These are phyloP conservation scores for Xenentodon cancila DNA, from an alignment of 2,797 vertebrate species.

Conservation along the genomic window DNA sequence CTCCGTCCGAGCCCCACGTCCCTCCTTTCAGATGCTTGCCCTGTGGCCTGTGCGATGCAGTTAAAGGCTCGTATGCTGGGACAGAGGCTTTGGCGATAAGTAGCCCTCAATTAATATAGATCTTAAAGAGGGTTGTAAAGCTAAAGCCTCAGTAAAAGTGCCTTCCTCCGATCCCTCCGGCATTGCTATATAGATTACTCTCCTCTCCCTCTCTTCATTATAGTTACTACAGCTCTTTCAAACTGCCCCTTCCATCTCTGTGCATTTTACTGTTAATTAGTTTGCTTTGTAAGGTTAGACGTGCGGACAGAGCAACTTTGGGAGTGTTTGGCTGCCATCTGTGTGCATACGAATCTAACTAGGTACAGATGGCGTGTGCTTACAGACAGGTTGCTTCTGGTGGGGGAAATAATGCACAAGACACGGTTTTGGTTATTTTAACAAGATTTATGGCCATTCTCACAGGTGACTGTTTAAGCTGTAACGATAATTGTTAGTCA, in stretches of 20 bases:
- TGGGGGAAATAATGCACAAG: constrained; percentile 70
- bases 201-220: constrained; percentile 83
- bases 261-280: constrained; percentile 90
- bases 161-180: constrained; percentile 57
- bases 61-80: constrained; percentile 73
- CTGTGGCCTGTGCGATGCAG: constrained; percentile 68
- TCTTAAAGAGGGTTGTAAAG: constrained; percentile 82
- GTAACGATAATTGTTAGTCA: constrained; percentile 95
- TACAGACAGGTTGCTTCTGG: constrained; percentile 95
- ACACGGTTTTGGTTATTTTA: constrained; percentile 96
- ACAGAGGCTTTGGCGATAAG: constrained; percentile 74
- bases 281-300: constrained; percentile 97
- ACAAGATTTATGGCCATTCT: constrained; percentile 95
- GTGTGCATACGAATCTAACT: constrained; percentile 93
- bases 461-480: constrained; percentile 91
- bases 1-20: constrained; percentile 45
- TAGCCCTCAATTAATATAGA: constrained; percentile 80
- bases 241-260: constrained; percentile 88
- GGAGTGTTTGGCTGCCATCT: constrained; percentile 95
- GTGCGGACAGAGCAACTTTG: constrained; percentile 93
- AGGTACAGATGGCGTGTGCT: constrained; percentile 95
- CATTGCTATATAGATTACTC: constrained; percentile 69
- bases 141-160: constrained; percentile 67
- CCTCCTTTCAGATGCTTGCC: constrained; percentile 60
- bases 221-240: constrained; percentile 87